Evolutionary conservation across 2,888 invertebrate species (phyloP), one percentile per base, ranked within the genome.

Genomic region (Oegoconia quadripuncta): DNA sequence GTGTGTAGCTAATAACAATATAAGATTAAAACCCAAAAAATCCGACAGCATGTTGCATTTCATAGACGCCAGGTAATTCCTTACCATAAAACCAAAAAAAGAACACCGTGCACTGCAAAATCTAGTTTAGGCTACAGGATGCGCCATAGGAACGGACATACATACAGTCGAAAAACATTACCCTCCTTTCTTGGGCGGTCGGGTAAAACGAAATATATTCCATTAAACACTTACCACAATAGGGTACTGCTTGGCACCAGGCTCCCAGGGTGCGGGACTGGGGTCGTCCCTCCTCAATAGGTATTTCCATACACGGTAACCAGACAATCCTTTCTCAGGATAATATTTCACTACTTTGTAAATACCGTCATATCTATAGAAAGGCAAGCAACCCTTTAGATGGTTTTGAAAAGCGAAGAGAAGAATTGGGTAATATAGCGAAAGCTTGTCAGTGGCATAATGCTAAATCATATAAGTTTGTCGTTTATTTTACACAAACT

Each of bases 321-420:
- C 95, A 2, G 94, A 93, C 56, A 92, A 88, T 0, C 95, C 95
- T 41, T 88, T 91, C 64, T 93, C 92, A 0, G 93, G 93, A 77
- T 93, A 95, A 64, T 95, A 96, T 56, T 93, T 94, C 1, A 94
- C 93, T 0, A 96, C 92, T 81, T 96, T 96, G 73, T 96, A 96
- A 35, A 95, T 91, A 0, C 96, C 96, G 63, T 96, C 96, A 66
- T 96, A 96, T 48, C 95, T 90, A 50, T 18, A 37, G 41, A 29
- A 34, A 16, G 29, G 14, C 20, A 20, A 20, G 7, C 20, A 20
- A 20, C 7, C 7, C 20, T n/a, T n/a, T n/a, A n/a, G n/a, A n/a
- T n/a, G n/a, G n/a, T n/a, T n/a, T n/a, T n/a, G n/a, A n/a, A n/a
- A n/a, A n/a, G n/a, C n/a, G n/a, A n/a, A n/a, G n/a, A n/a, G n/a